phyloP scores from a whole-genome alignment of 1,140 invertebrate genomes.

The Propsilocerus akamusi region DNA sequence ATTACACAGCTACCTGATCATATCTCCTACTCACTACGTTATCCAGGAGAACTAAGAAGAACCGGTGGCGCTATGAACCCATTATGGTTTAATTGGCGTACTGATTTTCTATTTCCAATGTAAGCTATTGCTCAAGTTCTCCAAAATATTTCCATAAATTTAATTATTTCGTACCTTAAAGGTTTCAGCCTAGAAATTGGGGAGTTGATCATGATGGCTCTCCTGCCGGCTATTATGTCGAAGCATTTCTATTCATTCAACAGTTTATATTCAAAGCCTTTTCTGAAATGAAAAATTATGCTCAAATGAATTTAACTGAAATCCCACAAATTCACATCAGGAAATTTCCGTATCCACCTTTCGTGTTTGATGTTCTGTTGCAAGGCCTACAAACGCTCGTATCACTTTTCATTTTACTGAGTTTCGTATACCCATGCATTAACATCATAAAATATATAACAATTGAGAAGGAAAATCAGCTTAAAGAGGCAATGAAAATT shows the following conservation, averaged over 20 bases:
- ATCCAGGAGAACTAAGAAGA: conserved; percentile 3
- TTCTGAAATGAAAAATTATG: background rate
- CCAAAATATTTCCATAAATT: no score
- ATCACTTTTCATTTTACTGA: conserved; percentile 5
- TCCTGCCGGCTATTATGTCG: background rate
- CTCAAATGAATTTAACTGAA: background rate
- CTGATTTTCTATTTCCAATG: background rate
- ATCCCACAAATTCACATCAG: background rate
- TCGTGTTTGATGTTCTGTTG: conserved; percentile 4
- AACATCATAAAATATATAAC: conserved; percentile 23
- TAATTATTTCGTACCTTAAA: no score
- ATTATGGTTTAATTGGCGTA: background rate
- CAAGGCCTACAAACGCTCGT: conserved; percentile 5
- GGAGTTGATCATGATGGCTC: background rate
- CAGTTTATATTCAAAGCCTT: conserved; percentile 9
- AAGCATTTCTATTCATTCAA: conserved; percentile 10
- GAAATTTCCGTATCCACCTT: conserved; percentile 7
- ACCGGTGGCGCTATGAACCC: background rate
- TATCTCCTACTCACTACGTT: background rate
- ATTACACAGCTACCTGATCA: background rate
- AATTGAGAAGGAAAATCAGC: conserved; percentile 12
- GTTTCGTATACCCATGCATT: conserved; percentile 25
- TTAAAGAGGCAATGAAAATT: conserved; percentile 40
- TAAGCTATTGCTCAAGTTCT: no score
- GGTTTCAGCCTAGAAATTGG: background rate